Conservation (phyloP, 2,888 invertebrate species). For the Orchestes rusci region DNA sequence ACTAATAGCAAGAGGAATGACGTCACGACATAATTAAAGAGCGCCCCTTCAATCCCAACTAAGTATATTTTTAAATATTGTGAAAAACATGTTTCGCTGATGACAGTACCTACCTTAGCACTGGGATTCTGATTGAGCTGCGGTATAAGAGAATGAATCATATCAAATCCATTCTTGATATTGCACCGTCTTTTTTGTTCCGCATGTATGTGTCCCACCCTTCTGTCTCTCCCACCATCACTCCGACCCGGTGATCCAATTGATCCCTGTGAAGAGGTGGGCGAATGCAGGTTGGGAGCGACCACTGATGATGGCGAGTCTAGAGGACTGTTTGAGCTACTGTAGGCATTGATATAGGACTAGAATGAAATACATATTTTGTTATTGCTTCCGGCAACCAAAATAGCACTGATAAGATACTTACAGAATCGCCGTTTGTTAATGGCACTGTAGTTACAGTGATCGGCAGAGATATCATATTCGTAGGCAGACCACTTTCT, state of each 20-base stretch:
- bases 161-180: slow-evolving; percentile 94
- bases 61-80: no score
- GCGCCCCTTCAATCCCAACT: no score
- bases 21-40: no score
- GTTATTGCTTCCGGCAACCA: no score
- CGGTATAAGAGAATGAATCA: slow-evolving; percentile 86
- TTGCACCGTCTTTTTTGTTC: slow-evolving; percentile 94
- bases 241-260: slow-evolving; percentile 41
- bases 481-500: slow-evolving; percentile 41
- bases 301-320: slow-evolving; percentile 38
- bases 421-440: slow-evolving; percentile 36
- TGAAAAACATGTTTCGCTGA: no score
- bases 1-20: no score
- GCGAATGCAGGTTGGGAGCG: slow-evolving; percentile 46
- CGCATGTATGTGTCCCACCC: slow-evolving; percentile 88
- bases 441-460: slow-evolving; percentile 44
- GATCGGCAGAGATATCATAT: slow-evolving; percentile 43
- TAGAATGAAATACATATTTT: slow-evolving; percentile 24
- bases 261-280: slow-evolving; percentile 54
- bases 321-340: slow-evolving; percentile 44
- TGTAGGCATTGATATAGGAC: slow-evolving; percentile 35
- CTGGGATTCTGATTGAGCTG: slow-evolving; percentile 84
- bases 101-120: slow-evolving; percentile 58
- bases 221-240: slow-evolving; percentile 49
- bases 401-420: no score